Percentiles rank a stretch among this genome's conserved stretches.
Conservation (phyloP, 2,888 invertebrate genomes). For the Xestia rhomboidea region DNA sequence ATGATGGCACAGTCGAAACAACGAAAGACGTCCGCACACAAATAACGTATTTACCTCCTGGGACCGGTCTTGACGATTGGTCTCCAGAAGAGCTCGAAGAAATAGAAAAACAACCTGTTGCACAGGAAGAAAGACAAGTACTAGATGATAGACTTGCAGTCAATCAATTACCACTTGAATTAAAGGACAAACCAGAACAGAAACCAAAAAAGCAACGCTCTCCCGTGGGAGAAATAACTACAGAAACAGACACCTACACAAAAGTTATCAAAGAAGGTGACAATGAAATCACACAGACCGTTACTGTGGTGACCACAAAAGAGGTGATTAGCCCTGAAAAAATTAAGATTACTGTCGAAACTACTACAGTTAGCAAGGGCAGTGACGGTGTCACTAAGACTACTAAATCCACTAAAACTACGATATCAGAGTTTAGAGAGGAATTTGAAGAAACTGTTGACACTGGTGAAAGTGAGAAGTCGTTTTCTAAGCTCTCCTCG, state of each 20-base stretch:
- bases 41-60: constrained; percentile 87
- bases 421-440: constrained; percentile 88
- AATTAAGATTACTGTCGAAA: constrained; percentile 87
- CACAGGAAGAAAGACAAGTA: constrained; percentile 72
- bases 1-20: constrained; percentile 86
- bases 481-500: constrained; percentile 85
- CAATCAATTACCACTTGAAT: constrained; percentile 72
- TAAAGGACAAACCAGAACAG: constrained; percentile 72
- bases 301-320: constrained; percentile 88
- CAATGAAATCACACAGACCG: constrained; percentile 86
- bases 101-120: constrained; percentile 80
- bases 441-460: constrained; percentile 88
- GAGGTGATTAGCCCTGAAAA: constrained; percentile 89
- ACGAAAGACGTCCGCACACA: constrained; percentile 88
- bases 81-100: constrained; percentile 86
- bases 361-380: constrained; percentile 87
- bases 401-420: constrained; percentile 88
- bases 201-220: constrained; percentile 84
- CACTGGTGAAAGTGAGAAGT: constrained; percentile 88
- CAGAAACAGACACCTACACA: constrained; percentile 86
- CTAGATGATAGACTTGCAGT: constrained; percentile 74
- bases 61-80: constrained; percentile 87
- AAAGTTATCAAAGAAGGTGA: constrained; percentile 86
- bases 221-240: constrained; percentile 87
- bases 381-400: constrained; percentile 88